Conservation (phyloP, 2,113 vertebrate genomes). For the Piprites chloris region DNA sequence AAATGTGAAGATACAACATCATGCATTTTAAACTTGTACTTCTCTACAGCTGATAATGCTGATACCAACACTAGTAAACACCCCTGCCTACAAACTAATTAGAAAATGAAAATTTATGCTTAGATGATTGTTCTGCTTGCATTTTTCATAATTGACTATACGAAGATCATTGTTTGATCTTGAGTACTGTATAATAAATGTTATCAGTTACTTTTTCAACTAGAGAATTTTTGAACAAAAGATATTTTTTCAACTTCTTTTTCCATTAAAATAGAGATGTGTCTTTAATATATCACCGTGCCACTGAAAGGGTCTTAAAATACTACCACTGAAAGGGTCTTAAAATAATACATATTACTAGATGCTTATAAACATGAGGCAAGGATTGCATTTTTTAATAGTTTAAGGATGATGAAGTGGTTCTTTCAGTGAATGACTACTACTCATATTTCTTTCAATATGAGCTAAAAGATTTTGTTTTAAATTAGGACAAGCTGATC, state of each 20-base stretch:
- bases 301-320: not conserved
- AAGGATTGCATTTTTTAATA: not conserved
- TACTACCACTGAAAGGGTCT: not conserved
- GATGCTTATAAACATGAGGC: not conserved
- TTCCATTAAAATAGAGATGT: not conserved
- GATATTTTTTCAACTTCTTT: not conserved
- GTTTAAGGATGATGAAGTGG: not conserved
- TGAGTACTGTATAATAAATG: not conserved
- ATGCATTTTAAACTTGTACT: not conserved
- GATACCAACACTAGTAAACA: not conserved
- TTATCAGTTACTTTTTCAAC: not conserved
- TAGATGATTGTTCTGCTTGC: not conserved
- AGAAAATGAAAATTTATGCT: not conserved
- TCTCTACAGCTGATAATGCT: not conserved
- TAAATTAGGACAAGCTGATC: not conserved
- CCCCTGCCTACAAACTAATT: not conserved
- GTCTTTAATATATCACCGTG: not conserved
- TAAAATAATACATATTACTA: not conserved
- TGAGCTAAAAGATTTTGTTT: not conserved
- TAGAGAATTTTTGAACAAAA: not conserved
- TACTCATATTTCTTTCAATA: slow-evolving; percentile 1
- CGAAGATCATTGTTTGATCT: slow-evolving; percentile 11
- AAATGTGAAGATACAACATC: not conserved
- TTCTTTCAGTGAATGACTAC: not conserved
- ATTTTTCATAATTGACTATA: not conserved